Conservation (phyloP, 2,888 invertebrate genomes). For the Ichneumon xanthorius region DNA sequence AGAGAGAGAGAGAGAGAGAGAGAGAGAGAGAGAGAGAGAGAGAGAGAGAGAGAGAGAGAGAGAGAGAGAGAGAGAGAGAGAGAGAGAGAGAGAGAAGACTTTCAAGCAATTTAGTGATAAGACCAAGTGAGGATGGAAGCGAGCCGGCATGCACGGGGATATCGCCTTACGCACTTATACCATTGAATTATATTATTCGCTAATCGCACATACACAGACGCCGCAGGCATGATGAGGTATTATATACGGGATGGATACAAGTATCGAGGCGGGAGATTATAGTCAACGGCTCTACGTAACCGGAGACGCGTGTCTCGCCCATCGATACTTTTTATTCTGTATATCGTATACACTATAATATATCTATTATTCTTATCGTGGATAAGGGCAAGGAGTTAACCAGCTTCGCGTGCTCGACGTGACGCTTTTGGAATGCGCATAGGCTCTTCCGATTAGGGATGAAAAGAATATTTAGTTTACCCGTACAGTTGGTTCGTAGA, state of each 20-base stretch:
- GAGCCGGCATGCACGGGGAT: neutral
- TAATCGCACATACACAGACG: conserved; percentile 71
- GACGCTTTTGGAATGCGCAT: neutral
- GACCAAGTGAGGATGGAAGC: conserved; percentile 22
- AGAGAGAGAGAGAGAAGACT: neutral
- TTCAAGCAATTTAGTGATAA: conserved; percentile 27
- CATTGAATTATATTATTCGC: conserved; percentile 70
- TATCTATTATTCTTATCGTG: conserved; percentile 19
- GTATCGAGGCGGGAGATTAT: conserved; percentile 30
- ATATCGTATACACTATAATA: neutral
- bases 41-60: neutral
- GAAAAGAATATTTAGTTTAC: neutral
- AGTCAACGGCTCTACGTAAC: conserved; percentile 32
- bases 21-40: neutral
- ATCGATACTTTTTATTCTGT: conserved; percentile 46
- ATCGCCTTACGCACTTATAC: conserved; percentile 56
- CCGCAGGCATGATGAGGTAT: conserved; percentile 1
- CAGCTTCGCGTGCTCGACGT: conserved; percentile 31
- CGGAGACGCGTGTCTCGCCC: conserved; percentile 31
- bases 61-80: neutral
- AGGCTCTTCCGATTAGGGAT: neutral
- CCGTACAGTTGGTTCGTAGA: neutral
- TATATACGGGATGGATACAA: conserved; percentile 28
- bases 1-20: neutral
- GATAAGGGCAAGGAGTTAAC: conserved; percentile 21